These are phyloP conservation scores for Sepiola atlantica DNA, from an alignment of 2,888 invertebrate species.

Conservation along the genomic window DNA sequence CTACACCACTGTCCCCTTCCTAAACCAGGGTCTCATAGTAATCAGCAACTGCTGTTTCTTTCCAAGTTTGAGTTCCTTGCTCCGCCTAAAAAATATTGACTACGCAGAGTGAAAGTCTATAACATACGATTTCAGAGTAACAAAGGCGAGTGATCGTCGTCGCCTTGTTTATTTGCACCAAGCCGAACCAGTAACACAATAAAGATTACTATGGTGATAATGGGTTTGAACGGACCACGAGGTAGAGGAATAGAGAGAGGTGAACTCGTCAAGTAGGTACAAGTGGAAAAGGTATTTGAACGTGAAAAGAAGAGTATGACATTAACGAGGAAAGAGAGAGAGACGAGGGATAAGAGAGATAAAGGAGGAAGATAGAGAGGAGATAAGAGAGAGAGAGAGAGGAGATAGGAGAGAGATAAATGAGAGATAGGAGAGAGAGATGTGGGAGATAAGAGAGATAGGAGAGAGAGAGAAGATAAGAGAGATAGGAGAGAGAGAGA, in stretches of 20 bases:
- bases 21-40: background rate
- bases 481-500: no score
- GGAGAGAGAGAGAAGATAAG: no score
- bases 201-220: background rate
- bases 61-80: background rate
- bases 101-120: background rate
- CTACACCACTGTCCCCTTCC: background rate
- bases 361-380: no score
- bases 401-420: no score
- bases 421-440: no score
- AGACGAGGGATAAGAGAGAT: no score
- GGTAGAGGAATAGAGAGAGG: background rate
- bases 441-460: no score
- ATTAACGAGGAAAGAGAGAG: background rate
- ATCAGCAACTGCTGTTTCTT: background rate
- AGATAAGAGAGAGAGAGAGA: no score
- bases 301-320: background rate
- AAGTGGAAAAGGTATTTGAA: background rate
- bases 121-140: background rate
- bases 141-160: background rate
- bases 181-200: background rate
- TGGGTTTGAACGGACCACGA: background rate
- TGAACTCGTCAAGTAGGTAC: background rate
- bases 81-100: background rate
- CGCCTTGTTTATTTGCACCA: background rate